Base-by-base conservation (phyloP, 2,888 invertebrate species). In the Leptinotarsa tumamoca region DNA sequence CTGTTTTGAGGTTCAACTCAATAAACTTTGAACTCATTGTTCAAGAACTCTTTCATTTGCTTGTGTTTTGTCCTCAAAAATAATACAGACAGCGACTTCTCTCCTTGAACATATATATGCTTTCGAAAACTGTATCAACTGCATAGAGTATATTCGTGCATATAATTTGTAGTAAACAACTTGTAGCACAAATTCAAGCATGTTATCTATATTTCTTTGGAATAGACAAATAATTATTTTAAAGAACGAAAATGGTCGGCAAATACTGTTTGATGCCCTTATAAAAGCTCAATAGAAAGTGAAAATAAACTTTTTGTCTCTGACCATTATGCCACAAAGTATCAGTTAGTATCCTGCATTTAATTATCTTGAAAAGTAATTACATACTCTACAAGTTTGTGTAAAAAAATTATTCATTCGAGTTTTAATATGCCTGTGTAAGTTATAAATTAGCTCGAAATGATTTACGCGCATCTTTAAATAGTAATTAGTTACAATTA, bases 401-500 rank as follows among this genome's bases (percentile, higher is more conserved):
- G 27, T 51, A 21, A 58, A 70, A 70, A 49, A 10, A 61, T 50
- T 27, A 33, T 58, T 72, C 68, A 74, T 78, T 74, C 70, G 68
- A 68, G 68, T 71, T 61, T 72, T 76, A 78, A 74, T 74, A 56
- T 73, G 72, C 78, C 71, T 71, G 68, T 74, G 43, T 56, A 17
- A 51, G 70, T 67, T 63, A 79, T 79, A 79, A 79, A 79, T 79
- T 73, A 79, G 21, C 51, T 14, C 21, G 49, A 67, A 68, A 79
- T 78, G 77, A 76, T 73, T 78, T 74, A 74, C 78, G 66, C n/a
- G 66, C 72, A 72, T 73, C 73, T 76, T 76, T 76, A 74, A 72
- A 76, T 74, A 73, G 72, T 75, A 79, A 79, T 78, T 79, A 76
- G 69, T 77, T 70, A 71, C 74, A 77, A 79, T 79, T 79, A 79